A percentile compares a stretch with the other conserved stretches of the same genome.
These are phyloP conservation scores for Idaea aversata DNA, from an alignment of 2,888 invertebrate genomes.

Conservation along the genomic window DNA sequence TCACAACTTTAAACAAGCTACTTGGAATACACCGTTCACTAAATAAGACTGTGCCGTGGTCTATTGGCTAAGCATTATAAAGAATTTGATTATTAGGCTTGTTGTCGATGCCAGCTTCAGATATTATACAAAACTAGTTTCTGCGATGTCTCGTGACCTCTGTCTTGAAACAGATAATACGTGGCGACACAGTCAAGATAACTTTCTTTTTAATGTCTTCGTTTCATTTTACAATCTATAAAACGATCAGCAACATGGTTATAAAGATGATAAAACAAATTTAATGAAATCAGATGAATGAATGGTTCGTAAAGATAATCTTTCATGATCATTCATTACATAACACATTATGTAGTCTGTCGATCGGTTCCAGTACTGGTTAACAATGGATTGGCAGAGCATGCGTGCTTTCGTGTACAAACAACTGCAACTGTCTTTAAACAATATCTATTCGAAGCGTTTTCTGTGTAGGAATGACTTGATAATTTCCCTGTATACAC, in stretches of 20 bases:
- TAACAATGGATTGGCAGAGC: slow-evolving; percentile 42
- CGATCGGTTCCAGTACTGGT: slow-evolving; percentile 15
- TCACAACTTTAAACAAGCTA: slow-evolving; percentile 22
- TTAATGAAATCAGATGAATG: slow-evolving; percentile 5
- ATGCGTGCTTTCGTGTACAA: slow-evolving; percentile 40
- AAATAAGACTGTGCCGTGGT: slow-evolving; percentile 21
- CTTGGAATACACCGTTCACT: slow-evolving; percentile 30
- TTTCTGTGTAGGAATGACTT: slow-evolving; percentile 63
- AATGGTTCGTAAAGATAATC: neutral
- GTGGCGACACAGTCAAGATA: slow-evolving; percentile 44
- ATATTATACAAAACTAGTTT: slow-evolving; percentile 45
- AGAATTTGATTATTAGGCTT: slow-evolving; percentile 39
- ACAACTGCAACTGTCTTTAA: slow-evolving; percentile 46
- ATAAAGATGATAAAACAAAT: slow-evolving; percentile 12
- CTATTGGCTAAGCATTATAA: slow-evolving; percentile 28
- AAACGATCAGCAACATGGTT: neutral
- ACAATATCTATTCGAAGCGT: slow-evolving; percentile 43
- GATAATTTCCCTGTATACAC: slow-evolving; percentile 56
- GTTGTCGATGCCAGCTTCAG: slow-evolving; percentile 42
- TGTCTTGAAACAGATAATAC: slow-evolving; percentile 35
- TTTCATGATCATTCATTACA: slow-evolving; percentile 24
- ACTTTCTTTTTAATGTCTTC: slow-evolving; percentile 46
- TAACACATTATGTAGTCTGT: slow-evolving; percentile 31
- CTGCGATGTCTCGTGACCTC: slow-evolving; percentile 46
- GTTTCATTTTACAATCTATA: neutral